Evolutionary conservation across 1,140 invertebrate genomes (phyloP).

Genomic region (Sitodiplosis mosellana): DNA sequence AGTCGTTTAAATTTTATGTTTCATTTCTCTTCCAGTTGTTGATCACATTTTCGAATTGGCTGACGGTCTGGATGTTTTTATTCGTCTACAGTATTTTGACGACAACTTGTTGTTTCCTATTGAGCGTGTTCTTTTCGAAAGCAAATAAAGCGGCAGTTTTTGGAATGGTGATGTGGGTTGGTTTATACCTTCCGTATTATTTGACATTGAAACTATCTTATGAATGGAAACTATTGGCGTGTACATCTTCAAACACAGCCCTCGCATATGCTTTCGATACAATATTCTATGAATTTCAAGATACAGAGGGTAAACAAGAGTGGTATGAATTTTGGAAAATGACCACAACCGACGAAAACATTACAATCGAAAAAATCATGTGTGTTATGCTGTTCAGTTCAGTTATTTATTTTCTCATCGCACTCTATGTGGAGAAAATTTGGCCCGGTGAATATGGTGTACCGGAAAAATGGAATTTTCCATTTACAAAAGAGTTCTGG

Average conservation of each 20-base stretch:
- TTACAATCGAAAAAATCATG: conserved; percentile 40
- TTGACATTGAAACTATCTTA: not conserved
- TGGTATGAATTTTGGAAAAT: conserved; percentile 46
- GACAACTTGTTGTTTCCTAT: conserved; percentile 40
- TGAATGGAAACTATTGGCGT: conserved; percentile 1
- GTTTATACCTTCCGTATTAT: not conserved
- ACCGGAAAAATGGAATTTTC: conserved; percentile 48
- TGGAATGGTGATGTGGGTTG: not conserved
- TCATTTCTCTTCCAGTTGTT: conserved; percentile 14
- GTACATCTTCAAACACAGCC: conserved; percentile 29
- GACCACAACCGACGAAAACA: conserved; percentile 44
- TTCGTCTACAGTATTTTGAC: conserved; percentile 28
- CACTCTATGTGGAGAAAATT: conserved; percentile 50
- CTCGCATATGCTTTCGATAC: conserved; percentile 54
- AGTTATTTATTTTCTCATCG: conserved; percentile 39
- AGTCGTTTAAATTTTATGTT: conserved; percentile 9
- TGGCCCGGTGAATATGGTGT: conserved; percentile 46
- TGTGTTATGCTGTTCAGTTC: conserved; percentile 41
- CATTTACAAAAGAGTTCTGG: conserved; percentile 35
- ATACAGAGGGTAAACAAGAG: conserved; percentile 33
- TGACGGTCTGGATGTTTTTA: conserved; percentile 30
- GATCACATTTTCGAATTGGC: conserved; percentile 20
- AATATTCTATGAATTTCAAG: conserved; percentile 42
- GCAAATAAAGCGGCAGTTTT: conserved; percentile 27
- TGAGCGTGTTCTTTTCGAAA: conserved; percentile 42